Base-by-base conservation (phyloP, 2,113 vertebrate species). In the Oxyruncus cristatus region DNA sequence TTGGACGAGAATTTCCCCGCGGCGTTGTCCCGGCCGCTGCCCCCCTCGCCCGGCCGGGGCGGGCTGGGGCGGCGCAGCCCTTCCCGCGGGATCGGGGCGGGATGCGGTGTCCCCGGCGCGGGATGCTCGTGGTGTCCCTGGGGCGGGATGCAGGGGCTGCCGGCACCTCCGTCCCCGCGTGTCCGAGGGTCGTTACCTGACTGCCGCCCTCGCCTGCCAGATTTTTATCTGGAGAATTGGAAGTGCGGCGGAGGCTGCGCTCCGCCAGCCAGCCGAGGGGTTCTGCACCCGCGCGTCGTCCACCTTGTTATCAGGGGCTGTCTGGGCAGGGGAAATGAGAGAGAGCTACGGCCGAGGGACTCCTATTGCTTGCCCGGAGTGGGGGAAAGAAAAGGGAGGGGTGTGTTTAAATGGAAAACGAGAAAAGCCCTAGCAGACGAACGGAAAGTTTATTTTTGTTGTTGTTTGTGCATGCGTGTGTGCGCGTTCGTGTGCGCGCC, bases 1-100 rank as follows among this genome's bases (percentile, higher is more conserved):
- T 98, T 81, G 97, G 85, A 96, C 94, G 97, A 97, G 94, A 97
- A 97, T 97, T 97, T 97, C 97, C 96, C 97, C 93, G 96, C 96
- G 94, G 98, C 97, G 95, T 95, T 97, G 95, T 95, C 95, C 89
- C 93, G 78, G 33, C 20, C 32, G 33, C 66, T 68, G 55, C 23
- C 70, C 53, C 52, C 67, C 55, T 41, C 56, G 78, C 91, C 94
- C 92, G 94, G 30, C 42, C 73, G 55, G 84, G 42, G 59, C 41
- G 62, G 70, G 47, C 42, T 52, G 14, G 46, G 66, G 33, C 61
- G 53, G 28, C 19, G 52, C 63, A 46, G 75, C 42, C 5, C 88
- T 66, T 88, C 94, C 91, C 93, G 6, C 26, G 24, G 44, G 22
- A 30, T 81, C 39, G 16, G 19, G 12, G 20, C 19, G 52, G 74